Percentiles rank a stretch among this genome's conserved stretches.
Evolutionary conservation across 2,888 invertebrate genomes (phyloP).

Genomic region (Zygaena filipendulae): DNA sequence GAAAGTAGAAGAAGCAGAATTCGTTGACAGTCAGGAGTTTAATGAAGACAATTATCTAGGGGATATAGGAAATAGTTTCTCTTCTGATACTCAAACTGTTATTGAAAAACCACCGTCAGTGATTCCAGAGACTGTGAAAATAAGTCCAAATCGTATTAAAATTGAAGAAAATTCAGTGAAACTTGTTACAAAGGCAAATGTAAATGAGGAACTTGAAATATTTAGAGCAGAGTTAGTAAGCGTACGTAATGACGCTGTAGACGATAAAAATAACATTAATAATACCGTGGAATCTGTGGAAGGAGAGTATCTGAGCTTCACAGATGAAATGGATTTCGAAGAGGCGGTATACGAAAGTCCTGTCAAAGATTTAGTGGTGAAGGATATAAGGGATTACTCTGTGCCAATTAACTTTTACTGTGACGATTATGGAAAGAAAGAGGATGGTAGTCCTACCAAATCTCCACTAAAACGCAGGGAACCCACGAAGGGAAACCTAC

Average conservation of each 20-base stretch:
- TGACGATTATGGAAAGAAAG: conserved; percentile 37
- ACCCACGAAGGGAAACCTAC: conserved; percentile 20
- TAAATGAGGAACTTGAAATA: conserved; percentile 9
- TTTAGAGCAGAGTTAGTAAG: conserved; percentile 24
- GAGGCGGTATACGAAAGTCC: conserved; percentile 49
- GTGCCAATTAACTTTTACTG: conserved; percentile 54
- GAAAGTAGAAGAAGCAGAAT: conserved; percentile 28
- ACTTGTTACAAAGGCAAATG: neutral
- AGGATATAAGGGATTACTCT: conserved; percentile 60
- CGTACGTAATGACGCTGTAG: conserved; percentile 18
- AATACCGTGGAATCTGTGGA: conserved; percentile 32
- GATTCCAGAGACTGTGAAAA: neutral
- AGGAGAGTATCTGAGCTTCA: conserved; percentile 60
- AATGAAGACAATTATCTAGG: conserved; percentile 52
- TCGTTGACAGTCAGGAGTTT: conserved; percentile 55
- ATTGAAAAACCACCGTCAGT: conserved; percentile 22
- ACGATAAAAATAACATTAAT: conserved; percentile 21
- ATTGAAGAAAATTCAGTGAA: neutral
- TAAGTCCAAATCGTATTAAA: neutral
- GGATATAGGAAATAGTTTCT: conserved; percentile 39
- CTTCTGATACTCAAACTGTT: conserved; percentile 38
- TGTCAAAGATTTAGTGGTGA: conserved; percentile 49
- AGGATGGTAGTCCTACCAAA: conserved; percentile 27
- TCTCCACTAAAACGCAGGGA: conserved; percentile 33
- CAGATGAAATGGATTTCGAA: conserved; percentile 43